Evolutionary conservation across 1,140 invertebrate species (phyloP), one percentile per base, ranked within the genome.

Genomic region (Sitophilus oryzae): DNA sequence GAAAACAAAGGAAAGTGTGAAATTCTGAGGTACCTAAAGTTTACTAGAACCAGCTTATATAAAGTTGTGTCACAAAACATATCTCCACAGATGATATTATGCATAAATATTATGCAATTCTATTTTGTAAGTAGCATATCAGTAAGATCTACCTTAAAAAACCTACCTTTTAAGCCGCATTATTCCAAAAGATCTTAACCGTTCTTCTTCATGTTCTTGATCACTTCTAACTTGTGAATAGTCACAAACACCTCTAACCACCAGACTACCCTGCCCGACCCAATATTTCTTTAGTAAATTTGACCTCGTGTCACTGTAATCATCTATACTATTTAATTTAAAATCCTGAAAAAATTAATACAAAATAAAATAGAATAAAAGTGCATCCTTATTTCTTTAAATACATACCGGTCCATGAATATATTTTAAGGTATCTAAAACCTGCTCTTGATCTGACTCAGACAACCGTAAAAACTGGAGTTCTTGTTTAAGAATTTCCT

Each of bases 231-330:
- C 69, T 53, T 75, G 59, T 4, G 80, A 85, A 74, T 79, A 86
- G 76, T 81, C 82, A 64, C 75, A 79, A 14, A 80, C 80, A 48
- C 84, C 83, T 72, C 83, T 82, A 2, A 88, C 80, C 10, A 87
- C 74, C 11, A 88, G 71, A 59, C 81, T 83, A 15, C 85, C 83
- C 59, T 80, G 75, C 63, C 86, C 82, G 69, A 86, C 76, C 84
- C 84, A 88, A 70, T 82, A 88, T 38, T 82, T 78, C 56, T 82
- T 82, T 30, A 77, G 74, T 4, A 88, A 71, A 49, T 82, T 81
- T 21, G 77, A 71, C 19, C 78, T 81, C 71, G 83, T 82, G 66
- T 87, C 83, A 73, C 80, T 65, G 61, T 78, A 80, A 34, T 70
- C 64, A 16, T 73, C 74, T 9, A 63, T 60, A 64, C 74, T 71